phyloP scores from a whole-genome alignment of 2,797 vertebrate genomes.

The Mormyrops boulengeri region DNA sequence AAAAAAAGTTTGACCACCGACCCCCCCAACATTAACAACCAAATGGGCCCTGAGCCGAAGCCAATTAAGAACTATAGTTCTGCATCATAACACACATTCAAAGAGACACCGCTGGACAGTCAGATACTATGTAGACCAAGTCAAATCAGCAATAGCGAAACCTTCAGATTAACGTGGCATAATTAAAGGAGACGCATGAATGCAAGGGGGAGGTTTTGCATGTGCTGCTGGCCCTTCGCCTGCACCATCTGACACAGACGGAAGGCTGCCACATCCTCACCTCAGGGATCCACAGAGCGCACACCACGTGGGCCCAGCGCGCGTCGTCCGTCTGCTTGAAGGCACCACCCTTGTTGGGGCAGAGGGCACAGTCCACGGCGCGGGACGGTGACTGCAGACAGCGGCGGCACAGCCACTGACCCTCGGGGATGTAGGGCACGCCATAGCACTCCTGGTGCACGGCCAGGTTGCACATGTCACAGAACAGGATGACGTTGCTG shows the following conservation, averaged over 20 bases:
- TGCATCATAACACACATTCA: not conserved
- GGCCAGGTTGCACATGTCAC: slow-evolving; percentile 98
- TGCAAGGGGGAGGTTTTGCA: not conserved
- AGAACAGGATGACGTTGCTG: slow-evolving; percentile 98
- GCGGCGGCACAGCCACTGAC: slow-evolving; percentile 95
- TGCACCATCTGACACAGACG: not conserved
- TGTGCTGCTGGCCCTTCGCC: not conserved
- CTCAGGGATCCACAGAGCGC: slow-evolving; percentile 97
- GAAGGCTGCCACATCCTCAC: slow-evolving; percentile 46
- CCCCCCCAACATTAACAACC: not conserved
- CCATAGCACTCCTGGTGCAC: slow-evolving; percentile 99
- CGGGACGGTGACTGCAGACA: slow-evolving; percentile 95
- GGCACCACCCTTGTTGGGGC: slow-evolving; percentile 96
- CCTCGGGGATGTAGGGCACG: slow-evolving; percentile 96
- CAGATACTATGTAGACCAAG: not conserved
- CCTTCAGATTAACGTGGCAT: not conserved
- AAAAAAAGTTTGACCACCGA: not conserved
- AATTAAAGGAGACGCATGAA: not conserved
- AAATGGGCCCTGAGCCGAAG: not conserved
- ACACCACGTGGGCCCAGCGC: slow-evolving; percentile 96
- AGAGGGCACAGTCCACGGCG: slow-evolving; percentile 94
- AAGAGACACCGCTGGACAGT: not conserved
- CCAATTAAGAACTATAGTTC: not conserved
- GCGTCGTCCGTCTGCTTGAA: slow-evolving; percentile 98
- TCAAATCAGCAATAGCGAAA: not conserved